Percentiles rank a stretch among this genome's conserved stretches.
Conservation (phyloP, 2,888 invertebrate species). For the Beris morrisii region DNA sequence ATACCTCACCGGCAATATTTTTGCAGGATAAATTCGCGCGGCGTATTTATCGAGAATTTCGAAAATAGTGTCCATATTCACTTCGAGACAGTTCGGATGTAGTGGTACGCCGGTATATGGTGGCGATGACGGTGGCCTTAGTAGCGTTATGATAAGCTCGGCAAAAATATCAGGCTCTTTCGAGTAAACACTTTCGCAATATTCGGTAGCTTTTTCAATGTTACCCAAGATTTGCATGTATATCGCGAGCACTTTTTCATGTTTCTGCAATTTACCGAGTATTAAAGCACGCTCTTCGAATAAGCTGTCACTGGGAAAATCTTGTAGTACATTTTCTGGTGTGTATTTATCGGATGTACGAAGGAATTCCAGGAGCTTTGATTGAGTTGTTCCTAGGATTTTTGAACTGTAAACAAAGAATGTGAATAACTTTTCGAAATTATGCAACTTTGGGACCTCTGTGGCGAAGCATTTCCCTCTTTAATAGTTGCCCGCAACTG, state of each 20-base stretch:
- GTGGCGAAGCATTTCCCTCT: constrained; percentile 6
- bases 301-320: constrained; percentile 82
- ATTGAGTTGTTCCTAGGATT: constrained; percentile 54
- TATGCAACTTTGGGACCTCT: constrained; percentile 7
- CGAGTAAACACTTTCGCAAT: constrained; percentile 74
- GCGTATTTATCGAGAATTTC: constrained; percentile 82
- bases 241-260: constrained; percentile 90
- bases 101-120: constrained; percentile 52
- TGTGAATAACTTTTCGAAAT: neutral
- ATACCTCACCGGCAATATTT: constrained; percentile 60
- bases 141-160: constrained; percentile 55
- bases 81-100: constrained; percentile 66
- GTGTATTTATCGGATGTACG: constrained; percentile 79
- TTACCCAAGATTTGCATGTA: constrained; percentile 89
- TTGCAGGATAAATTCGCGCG: constrained; percentile 78
- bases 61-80: constrained; percentile 79
- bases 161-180: constrained; percentile 51
- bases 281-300: constrained; percentile 95
- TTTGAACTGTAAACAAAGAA: constrained; percentile 24
- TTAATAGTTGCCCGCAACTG: constrained; percentile 44
- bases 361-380: constrained; percentile 74
- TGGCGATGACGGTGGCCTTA: constrained; percentile 57
- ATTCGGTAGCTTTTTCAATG: constrained; percentile 78
- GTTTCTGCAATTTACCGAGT: constrained; percentile 83
- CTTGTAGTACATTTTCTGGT: constrained; percentile 81